Percentiles rank a stretch among this genome's conserved stretches.
These are phyloP conservation scores for Argentina silus DNA, from an alignment of 2,797 vertebrate species.

Conservation along the genomic window DNA sequence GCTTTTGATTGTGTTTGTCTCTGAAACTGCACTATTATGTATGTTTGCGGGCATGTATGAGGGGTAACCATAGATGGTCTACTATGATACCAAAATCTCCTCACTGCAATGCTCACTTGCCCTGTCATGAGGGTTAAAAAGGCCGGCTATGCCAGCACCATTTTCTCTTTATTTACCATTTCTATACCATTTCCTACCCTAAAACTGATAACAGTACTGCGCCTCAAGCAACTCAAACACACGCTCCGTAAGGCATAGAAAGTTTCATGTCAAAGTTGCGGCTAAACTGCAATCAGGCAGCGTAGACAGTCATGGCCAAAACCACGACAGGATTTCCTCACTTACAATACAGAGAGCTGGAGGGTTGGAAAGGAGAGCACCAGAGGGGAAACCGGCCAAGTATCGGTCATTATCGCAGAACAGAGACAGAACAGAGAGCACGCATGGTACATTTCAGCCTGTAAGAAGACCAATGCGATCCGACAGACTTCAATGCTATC, in stretches of 20 bases:
- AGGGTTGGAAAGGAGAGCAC: slow-evolving; percentile 52
- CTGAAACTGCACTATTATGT: too few species aligned
- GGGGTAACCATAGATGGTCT: too few species aligned
- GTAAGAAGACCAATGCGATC: slow-evolving; percentile 5
- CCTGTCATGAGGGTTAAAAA: too few species aligned
- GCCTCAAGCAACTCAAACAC: too few species aligned
- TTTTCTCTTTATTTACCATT: too few species aligned
- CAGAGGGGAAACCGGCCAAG: slow-evolving; percentile 45
- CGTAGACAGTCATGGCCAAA: slow-evolving; percentile 54
- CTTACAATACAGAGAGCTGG: slow-evolving; percentile 55
- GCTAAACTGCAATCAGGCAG: slow-evolving; percentile 55
- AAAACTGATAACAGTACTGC: too few species aligned
- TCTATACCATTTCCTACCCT: too few species aligned
- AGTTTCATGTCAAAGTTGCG: slow-evolving; percentile 15
- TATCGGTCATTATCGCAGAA: slow-evolving; percentile 44
- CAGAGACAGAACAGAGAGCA: slow-evolving; percentile 5
- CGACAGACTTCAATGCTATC: background rate
- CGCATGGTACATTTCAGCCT: slow-evolving; percentile 27
- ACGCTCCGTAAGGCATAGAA: too few species aligned
- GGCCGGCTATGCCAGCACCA: too few species aligned
- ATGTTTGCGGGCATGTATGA: too few species aligned
- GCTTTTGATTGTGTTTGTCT: background rate
- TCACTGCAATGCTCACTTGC: too few species aligned
- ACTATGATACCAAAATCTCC: too few species aligned
- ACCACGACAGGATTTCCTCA: slow-evolving; percentile 72